phyloP scores from a whole-genome alignment of 2,888 invertebrate genomes.

The Harpalus rubripes region DNA sequence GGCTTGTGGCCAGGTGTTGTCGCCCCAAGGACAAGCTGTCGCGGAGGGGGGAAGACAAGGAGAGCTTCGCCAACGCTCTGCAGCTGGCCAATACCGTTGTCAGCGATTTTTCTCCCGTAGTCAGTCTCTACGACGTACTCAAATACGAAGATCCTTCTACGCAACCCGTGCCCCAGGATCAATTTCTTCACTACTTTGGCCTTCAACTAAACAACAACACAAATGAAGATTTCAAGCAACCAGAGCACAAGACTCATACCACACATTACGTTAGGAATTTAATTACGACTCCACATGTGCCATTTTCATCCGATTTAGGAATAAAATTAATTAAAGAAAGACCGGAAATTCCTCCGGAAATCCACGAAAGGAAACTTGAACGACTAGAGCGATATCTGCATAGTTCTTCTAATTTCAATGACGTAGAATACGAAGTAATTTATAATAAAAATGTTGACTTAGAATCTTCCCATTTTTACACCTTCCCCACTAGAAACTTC shows the following conservation, averaged over 20 bases:
- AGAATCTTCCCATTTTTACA: constrained; percentile 55
- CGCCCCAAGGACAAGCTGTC: constrained; percentile 49
- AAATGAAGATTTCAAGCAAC: neutral
- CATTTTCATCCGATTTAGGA: constrained; percentile 74
- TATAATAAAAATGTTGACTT: constrained; percentile 58
- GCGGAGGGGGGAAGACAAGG: constrained; percentile 41
- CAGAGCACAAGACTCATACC: neutral
- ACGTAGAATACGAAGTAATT: constrained; percentile 68
- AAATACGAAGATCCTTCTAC: constrained; percentile 24
- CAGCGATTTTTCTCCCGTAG: constrained; percentile 49
- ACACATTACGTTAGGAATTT: constrained; percentile 67
- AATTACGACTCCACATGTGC: constrained; percentile 70
- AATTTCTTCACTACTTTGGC: constrained; percentile 54
- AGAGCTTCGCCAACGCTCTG: constrained; percentile 30
- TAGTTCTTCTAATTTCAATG: constrained; percentile 46
- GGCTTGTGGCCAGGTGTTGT: constrained; percentile 68
- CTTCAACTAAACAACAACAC: constrained; percentile 18
- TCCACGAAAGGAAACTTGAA: constrained; percentile 71
- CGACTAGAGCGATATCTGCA: constrained; percentile 72
- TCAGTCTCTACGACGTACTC: constrained; percentile 52
- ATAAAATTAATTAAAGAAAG: constrained; percentile 70
- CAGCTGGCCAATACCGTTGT: constrained; percentile 29
- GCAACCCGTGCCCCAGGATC: neutral
- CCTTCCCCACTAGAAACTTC: constrained; percentile 45
- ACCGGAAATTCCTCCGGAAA: constrained; percentile 70